phyloP scores from a whole-genome alignment of 2,113 vertebrate genomes.

The Triplophysa tibetana region DNA sequence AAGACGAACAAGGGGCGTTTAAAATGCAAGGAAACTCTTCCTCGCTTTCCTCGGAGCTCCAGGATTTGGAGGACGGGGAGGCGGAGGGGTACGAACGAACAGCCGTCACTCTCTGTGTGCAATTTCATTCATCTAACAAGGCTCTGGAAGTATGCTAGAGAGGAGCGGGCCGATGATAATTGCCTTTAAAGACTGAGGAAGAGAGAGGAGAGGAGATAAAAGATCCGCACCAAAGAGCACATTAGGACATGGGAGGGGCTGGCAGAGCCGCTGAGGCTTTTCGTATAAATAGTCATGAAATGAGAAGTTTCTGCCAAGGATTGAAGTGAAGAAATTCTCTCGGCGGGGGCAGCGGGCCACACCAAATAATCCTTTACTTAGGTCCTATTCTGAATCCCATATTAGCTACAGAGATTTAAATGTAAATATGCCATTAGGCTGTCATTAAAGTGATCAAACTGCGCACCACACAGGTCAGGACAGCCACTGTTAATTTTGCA shows the following conservation, averaged over 20 bases:
- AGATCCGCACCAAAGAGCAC: conserved; percentile 77
- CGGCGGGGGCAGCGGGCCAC: conserved; percentile 95
- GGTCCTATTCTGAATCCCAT: conserved; percentile 98
- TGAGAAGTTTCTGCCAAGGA: conserved; percentile 97
- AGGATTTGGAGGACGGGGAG: conserved; percentile 44
- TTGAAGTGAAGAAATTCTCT: conserved; percentile 93
- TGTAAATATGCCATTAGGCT: conserved; percentile 99
- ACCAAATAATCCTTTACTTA: conserved; percentile 99
- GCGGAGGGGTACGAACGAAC: conserved; percentile 41
- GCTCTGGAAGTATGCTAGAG: conserved; percentile 65
- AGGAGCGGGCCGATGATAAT: conserved; percentile 75
- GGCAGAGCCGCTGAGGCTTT: conserved; percentile 73
- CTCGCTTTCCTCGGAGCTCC: conserved; percentile 66
- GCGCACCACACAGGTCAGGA: conserved; percentile 97
- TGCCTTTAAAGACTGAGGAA: conserved; percentile 75
- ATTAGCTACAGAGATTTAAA: conserved; percentile 99
- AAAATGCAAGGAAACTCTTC: conserved; percentile 66
- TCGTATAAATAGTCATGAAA: conserved; percentile 97
- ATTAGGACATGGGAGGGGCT: conserved; percentile 78
- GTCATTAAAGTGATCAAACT: conserved; percentile 99
- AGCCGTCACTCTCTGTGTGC: conserved; percentile 67
- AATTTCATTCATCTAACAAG: conserved; percentile 74
- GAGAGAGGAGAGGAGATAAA: conserved; percentile 75
- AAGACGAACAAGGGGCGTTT: conserved; percentile 66
- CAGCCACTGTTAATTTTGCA: conserved; percentile 99